Conservation (phyloP, 2,888 invertebrate genomes). For the Corbicula japonica region DNA sequence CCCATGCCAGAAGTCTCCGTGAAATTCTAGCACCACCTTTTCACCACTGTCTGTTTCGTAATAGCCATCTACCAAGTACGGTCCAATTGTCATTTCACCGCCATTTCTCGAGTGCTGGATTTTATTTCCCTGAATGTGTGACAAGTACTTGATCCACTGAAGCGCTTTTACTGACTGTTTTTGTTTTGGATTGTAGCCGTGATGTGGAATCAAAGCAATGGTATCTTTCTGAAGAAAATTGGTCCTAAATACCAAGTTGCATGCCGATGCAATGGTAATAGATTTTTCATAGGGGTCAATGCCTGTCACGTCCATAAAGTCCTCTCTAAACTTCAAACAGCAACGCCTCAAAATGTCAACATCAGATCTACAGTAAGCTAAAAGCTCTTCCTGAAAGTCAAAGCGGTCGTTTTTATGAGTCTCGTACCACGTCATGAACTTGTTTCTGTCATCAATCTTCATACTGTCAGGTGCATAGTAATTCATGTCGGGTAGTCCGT, state of each 20-base stretch:
- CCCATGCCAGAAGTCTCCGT: too few relatives aligned
- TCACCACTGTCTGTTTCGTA: neutral
- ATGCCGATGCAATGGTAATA: conserved; percentile 56
- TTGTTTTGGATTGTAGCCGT: too few relatives aligned
- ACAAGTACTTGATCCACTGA: conserved; percentile 47
- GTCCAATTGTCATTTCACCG: conserved; percentile 14
- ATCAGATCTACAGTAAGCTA: too few relatives aligned
- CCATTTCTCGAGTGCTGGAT: conserved; percentile 36
- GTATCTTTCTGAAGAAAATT: conserved; percentile 35
- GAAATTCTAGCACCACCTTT: conserved; percentile 8
- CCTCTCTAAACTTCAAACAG: too few relatives aligned
- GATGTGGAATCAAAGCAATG: conserved; percentile 52
- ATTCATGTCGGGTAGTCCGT: conserved; percentile 21
- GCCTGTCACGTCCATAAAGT: too few relatives aligned
- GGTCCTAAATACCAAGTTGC: conserved; percentile 46
- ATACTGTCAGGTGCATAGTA: conserved; percentile 27
- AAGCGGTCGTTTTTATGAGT: too few relatives aligned
- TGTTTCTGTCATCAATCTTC: conserved; percentile 24
- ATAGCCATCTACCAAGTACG: conserved; percentile 12
- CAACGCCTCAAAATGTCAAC: too few relatives aligned
- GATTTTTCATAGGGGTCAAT: too few relatives aligned
- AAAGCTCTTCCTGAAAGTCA: too few relatives aligned
- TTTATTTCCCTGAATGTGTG: neutral
- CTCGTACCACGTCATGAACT: too few relatives aligned
- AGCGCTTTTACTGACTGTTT: conserved; percentile 46